phyloP scores from a whole-genome alignment of 2,888 invertebrate genomes.

The Rhamnusium bicolor region DNA sequence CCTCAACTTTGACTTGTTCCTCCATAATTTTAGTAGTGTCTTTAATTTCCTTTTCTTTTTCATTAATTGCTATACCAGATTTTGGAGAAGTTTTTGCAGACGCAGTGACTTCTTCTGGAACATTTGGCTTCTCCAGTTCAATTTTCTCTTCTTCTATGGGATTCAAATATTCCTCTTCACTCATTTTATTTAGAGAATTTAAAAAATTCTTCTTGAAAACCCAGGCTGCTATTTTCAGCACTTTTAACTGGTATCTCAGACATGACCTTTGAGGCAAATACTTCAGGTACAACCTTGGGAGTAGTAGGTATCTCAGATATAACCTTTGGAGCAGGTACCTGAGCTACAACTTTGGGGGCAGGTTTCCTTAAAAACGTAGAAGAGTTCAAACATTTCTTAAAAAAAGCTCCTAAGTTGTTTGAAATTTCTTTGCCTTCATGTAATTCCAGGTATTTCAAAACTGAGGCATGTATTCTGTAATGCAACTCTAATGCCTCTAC shows the following conservation, averaged over 20 bases:
- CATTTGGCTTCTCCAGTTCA: constrained; percentile 4
- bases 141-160: constrained; percentile 20
- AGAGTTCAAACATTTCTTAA: constrained; percentile 72
- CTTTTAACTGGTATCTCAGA: constrained; percentile 37
- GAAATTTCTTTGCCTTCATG: constrained; percentile 81
- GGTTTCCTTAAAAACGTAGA: constrained; percentile 48
- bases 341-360: constrained; percentile 55
- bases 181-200: constrained; percentile 47
- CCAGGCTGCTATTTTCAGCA: constrained; percentile 44
- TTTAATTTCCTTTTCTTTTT: constrained; percentile 45
- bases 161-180: constrained; percentile 20
- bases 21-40: constrained; percentile 49
- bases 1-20: constrained; percentile 36
- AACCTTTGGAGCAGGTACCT: constrained; percentile 21
- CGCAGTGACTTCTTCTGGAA: neutral
- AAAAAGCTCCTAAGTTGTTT: constrained; percentile 75
- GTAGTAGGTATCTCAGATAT: neutral
- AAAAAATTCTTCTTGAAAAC: constrained; percentile 54
- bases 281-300: constrained; percentile 7
- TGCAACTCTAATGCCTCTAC: constrained; percentile 92
- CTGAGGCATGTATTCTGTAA: constrained; percentile 90
- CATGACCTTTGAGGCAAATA: constrained; percentile 55
- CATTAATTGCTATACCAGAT: neutral
- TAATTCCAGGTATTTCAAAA: constrained; percentile 87
- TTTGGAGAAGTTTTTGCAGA: constrained; percentile 1